Evolutionary conservation across 1,140 invertebrate species (phyloP), one percentile per base, ranked within the genome.

Genomic region (Magallana gigas): DNA sequence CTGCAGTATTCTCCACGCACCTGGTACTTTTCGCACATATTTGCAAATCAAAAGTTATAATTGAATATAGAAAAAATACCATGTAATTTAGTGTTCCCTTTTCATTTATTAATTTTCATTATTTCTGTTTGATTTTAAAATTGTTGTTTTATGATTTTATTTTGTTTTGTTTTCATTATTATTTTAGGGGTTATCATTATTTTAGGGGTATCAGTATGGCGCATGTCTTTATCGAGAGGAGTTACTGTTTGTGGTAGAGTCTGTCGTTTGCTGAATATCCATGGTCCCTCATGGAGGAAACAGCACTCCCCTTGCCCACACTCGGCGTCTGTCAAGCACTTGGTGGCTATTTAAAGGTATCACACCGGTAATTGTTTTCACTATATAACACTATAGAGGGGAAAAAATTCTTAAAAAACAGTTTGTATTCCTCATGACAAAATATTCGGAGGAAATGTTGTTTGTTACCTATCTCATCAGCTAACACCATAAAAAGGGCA

Each of bases 11-110:
- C 64, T 14, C 85, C 85, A 16, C 56, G 8, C 14, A n/a, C 16
- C 57, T 23, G 57, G 62, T 84, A 88, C 29, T 81, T 88, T 29
- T 88, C 87, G 81, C 87, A 88, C 57, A 84, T 57, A 62, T 57
- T 57, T 84, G 14, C 14, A 59, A 84, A 56, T 36, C 59, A 36
- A 36, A 36, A 36, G 23, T 36, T 36, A 12, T 48, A 48, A 8
- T 29, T 4, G 29, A 29, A 29, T 29, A 71, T 71, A 36, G 8
- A 18, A 18, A 9, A 18, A 71, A 36, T 36, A 36, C 36, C 36
- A 36, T 36, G 36, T 36, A 36, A 36, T 36, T 36, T 5, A 48
- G 14, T 9, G 29, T 14, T 23, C 48, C 14, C 7, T 81, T 12
- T 56, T 29, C 23, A 6, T 6, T 48, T 18, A 23, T 48, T 56